Evolutionary conservation across 2,113 vertebrate species (phyloP).

Genomic region (Ictalurus furcatus): DNA sequence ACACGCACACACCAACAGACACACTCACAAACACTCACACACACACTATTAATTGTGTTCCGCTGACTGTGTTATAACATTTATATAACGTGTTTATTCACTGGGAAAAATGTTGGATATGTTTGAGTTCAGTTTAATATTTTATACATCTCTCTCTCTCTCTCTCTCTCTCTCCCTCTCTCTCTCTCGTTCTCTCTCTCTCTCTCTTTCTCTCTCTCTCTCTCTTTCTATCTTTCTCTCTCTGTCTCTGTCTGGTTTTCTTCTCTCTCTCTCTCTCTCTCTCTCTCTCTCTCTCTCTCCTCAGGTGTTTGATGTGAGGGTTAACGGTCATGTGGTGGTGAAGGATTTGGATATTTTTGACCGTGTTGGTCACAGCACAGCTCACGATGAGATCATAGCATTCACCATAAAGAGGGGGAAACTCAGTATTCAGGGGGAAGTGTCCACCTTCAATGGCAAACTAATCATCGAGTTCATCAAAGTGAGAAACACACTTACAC

Average conservation of each 20-base stretch:
- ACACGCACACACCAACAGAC: not conserved
- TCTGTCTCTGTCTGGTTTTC: not conserved
- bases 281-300: slow-evolving; percentile 27
- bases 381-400: slow-evolving; percentile 92
- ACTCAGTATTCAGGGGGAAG: slow-evolving; percentile 91
- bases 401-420: slow-evolving; percentile 93
- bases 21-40: not conserved
- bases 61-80: not conserved
- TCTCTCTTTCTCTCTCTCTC: not conserved
- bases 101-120: not conserved
- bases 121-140: not conserved
- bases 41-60: not conserved
- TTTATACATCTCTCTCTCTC: too few species aligned
- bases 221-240: not conserved
- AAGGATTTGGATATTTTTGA: slow-evolving; percentile 99
- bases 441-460: slow-evolving; percentile 96
- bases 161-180: too few species aligned
- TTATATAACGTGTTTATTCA: not conserved
- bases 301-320: slow-evolving; percentile 95
- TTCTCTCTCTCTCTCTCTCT: not conserved
- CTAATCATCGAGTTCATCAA: slow-evolving; percentile 97
- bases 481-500: slow-evolving; percentile 69
- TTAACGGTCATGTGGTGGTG: slow-evolving; percentile 93
- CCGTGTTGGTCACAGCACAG: slow-evolving; percentile 94
- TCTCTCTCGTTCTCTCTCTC: not conserved